These are phyloP conservation scores for Urocolius indicus DNA, from an alignment of 2,113 vertebrate genomes.

Conservation along the genomic window DNA sequence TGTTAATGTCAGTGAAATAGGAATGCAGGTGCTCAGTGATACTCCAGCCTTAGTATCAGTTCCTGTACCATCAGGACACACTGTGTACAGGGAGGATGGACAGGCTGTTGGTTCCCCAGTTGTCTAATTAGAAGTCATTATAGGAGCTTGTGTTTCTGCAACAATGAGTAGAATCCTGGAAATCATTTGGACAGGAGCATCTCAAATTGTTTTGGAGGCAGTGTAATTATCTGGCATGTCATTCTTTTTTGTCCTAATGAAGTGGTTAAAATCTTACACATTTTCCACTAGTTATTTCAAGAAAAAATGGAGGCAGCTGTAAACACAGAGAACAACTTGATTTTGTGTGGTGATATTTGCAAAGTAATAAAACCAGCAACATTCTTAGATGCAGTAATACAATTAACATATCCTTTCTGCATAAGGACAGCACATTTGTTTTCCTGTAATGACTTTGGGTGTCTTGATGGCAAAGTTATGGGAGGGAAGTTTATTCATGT, in stretches of 20 bases:
- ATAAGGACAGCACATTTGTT: neutral
- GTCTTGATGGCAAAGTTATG: neutral
- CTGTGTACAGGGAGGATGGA: neutral
- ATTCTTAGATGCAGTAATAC: neutral
- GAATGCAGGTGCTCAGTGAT: neutral
- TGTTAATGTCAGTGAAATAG: neutral
- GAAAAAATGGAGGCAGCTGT: neutral
- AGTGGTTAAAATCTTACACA: neutral
- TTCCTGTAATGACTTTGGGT: neutral
- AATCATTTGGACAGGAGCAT: neutral
- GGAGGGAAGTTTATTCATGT: neutral
- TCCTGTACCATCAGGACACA: neutral
- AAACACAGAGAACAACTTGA: neutral
- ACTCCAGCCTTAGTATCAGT: neutral
- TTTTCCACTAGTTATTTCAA: neutral
- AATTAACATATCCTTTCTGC: neutral
- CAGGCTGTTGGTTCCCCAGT: neutral
- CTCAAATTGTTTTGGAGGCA: neutral
- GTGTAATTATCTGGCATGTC: neutral
- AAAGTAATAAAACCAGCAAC: conserved; percentile 3
- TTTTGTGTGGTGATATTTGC: neutral
- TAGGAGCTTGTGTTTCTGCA: neutral
- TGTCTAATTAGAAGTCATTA: neutral
- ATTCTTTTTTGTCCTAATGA: neutral
- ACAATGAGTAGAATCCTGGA: neutral